Evolutionary conservation across 23 tunicate genomes (phyloP).

Genomic region (Phallusia fumigata): DNA sequence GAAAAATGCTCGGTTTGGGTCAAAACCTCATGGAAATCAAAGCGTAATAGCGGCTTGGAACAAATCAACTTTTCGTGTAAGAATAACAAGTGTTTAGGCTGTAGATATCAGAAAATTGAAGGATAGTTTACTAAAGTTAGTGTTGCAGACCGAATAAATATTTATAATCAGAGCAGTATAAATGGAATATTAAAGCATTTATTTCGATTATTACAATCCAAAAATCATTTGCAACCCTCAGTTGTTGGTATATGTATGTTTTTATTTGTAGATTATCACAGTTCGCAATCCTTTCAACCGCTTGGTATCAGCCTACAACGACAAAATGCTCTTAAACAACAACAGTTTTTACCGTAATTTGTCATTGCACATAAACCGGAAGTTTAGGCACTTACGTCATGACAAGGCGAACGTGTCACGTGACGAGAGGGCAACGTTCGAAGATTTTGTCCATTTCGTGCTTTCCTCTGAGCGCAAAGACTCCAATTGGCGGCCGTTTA

Average conservation of each 20-base stretch:
- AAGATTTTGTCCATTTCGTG: constrained; percentile 7
- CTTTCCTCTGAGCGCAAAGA: not conserved
- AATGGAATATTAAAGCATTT: too few relatives aligned
- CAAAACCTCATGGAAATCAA: not conserved
- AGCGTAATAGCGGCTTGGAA: not conserved
- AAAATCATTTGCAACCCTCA: too few relatives aligned
- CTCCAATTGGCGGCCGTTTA: not conserved
- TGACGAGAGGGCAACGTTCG: constrained; percentile 1
- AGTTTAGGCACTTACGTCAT: not conserved
- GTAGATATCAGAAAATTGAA: too few relatives aligned
- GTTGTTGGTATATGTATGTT: not conserved
- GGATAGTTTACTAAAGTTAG: too few relatives aligned
- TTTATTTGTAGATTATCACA: constrained; percentile 7
- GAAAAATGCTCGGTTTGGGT: not conserved
- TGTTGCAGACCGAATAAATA: too few relatives aligned
- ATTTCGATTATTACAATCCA: too few relatives aligned
- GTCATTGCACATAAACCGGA: not conserved
- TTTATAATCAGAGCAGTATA: too few relatives aligned
- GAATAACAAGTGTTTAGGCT: too few relatives aligned
- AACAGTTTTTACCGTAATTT: not conserved
- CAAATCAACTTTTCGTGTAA: not conserved
- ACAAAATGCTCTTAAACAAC: not conserved
- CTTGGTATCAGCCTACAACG: constrained; percentile 1
- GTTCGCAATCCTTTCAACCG: constrained; percentile 12
- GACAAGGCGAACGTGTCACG: not conserved